Base-by-base conservation (phyloP, 2,888 invertebrate genomes). In the Harpagoxenus sublaevis region DNA sequence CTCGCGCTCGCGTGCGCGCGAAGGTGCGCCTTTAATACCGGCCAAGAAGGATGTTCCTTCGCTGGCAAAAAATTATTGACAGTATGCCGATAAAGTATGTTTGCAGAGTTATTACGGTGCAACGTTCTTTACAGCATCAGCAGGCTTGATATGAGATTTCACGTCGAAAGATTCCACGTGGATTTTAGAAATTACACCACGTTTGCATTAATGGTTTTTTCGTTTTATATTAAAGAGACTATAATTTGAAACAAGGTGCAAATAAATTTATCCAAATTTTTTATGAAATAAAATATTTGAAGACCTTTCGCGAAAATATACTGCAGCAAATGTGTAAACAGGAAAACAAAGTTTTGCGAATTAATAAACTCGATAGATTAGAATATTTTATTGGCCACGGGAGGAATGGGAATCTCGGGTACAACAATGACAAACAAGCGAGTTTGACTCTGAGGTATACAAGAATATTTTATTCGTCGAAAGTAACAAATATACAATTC, bases 391-490 rank as follows among this genome's bases (percentile, higher is more conserved):
- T 12, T 71, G 0, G 57, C 28, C 10, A 10, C 2, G 28, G 31
- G n/a, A 62, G 23, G 51, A 18, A 28, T 15, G 28, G 35, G 12
- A 42, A 10, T 68, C 12, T 28, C 51, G 15, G 12, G 82, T 74
- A 31, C 42, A 74, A 66, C 68, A 55, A 68, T 45, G 31, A 31
- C 28, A 75, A 77, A 68, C 81, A 5, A 35, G 15, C 28, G 45
- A 23, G 57, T 48, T 73, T 39, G 79, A 39, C 60, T 81, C 79
- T 88, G 90, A 91, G 94, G 94, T 94, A 95, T 95, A 95, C 94
- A 95, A 95, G 95, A 95, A 95, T 95, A 95, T 94, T 95, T 95
- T 95, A 95, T 95, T 95, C 95, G 94, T 94, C 92, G 94, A 95
- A 94, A 94, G 94, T 95, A 95, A 95, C 95, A 95, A 95, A 95